phyloP scores from a whole-genome alignment of 1,140 invertebrate genomes.

The Pseudoatta argentina region DNA sequence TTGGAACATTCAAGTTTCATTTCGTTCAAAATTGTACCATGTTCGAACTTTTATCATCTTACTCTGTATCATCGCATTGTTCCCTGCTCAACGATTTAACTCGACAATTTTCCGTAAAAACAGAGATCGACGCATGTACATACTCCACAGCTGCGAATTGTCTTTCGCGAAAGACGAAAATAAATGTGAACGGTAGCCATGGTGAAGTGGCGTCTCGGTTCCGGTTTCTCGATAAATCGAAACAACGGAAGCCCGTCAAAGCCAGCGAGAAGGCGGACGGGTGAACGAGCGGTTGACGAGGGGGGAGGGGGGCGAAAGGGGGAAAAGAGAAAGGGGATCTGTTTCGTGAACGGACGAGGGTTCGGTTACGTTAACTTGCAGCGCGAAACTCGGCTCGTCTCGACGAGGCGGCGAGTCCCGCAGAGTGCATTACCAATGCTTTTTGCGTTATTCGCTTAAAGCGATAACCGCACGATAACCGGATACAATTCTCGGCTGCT shows the following conservation, averaged over 20 bases:
- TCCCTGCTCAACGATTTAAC: background rate
- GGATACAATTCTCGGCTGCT: slow-evolving; percentile 79
- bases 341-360: slow-evolving; percentile 40
- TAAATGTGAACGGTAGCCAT: background rate
- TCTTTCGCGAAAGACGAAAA: slow-evolving; percentile 43
- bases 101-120: background rate
- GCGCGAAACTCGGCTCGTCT: background rate
- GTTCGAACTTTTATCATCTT: background rate
- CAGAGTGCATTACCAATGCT: slow-evolving; percentile 62
- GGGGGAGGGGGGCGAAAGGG: background rate
- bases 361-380: slow-evolving; percentile 56
- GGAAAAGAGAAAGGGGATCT: slow-evolving; percentile 40
- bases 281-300: slow-evolving; percentile 71
- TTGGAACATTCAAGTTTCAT: background rate
- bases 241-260: slow-evolving; percentile 83
- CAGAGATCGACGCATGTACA: background rate
- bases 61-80: background rate
- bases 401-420: slow-evolving; percentile 18
- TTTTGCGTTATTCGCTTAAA: slow-evolving; percentile 67
- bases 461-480: slow-evolving; percentile 80
- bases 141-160: slow-evolving; percentile 52
- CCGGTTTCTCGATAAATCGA: slow-evolving; percentile 85
- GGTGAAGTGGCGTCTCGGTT: slow-evolving; percentile 71
- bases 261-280: slow-evolving; percentile 68
- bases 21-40: background rate